Conservation (phyloP, 2,888 invertebrate species). For the Epinotia ramella region DNA sequence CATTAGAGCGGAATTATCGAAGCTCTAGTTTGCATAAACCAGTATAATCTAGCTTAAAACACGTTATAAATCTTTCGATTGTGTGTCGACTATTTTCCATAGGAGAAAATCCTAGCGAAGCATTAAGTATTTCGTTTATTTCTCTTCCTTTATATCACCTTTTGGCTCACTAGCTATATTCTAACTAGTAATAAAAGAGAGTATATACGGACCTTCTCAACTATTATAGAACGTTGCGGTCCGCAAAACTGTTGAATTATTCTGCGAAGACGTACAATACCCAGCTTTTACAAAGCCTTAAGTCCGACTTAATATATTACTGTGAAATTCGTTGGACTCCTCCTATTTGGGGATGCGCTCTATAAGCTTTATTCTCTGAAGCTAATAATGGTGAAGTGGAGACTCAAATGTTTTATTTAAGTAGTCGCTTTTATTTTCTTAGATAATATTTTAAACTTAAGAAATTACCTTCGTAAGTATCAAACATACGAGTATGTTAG, state of each 20-base stretch:
- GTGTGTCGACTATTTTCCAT: background rate
- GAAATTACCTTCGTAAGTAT: background rate
- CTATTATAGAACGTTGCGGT: conserved; percentile 28
- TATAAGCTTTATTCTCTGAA: conserved; percentile 34
- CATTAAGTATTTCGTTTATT: conserved; percentile 24
- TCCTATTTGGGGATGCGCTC: conserved; percentile 27
- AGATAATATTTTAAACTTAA: background rate
- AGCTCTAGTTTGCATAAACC: background rate
- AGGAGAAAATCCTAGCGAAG: background rate
- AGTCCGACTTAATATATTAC: conserved; percentile 43
- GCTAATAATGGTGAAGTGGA: conserved; percentile 19
- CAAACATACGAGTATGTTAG: too few relatives aligned
- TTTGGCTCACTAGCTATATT: conserved; percentile 16
- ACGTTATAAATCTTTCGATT: background rate
- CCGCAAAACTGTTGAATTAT: conserved; percentile 27
- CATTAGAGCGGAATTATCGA: background rate
- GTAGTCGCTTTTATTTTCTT: background rate
- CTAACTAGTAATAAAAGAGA: background rate
- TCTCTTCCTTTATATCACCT: background rate
- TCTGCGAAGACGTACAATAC: conserved; percentile 40
- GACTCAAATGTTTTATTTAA: conserved; percentile 19
- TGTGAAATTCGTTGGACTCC: conserved; percentile 31
- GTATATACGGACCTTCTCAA: background rate
- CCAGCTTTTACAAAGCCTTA: conserved; percentile 43
- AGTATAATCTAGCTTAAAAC: background rate